Percentiles rank a stretch among this genome's conserved stretches.
These are phyloP conservation scores for Dunckerocampus dactyliophorus DNA, from an alignment of 2,113 vertebrate genomes.

Conservation along the genomic window DNA sequence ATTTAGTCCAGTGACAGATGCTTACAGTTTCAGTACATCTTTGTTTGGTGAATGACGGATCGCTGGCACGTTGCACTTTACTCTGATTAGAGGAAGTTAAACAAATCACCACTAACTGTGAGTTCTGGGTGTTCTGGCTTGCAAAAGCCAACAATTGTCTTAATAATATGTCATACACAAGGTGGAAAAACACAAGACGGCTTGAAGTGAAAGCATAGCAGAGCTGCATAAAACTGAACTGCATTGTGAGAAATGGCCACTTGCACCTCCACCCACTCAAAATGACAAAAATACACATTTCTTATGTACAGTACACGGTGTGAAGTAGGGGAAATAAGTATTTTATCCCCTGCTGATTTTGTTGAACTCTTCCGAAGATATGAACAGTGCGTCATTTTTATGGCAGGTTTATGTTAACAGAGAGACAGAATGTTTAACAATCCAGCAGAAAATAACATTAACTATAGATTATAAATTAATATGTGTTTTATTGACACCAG, in stretches of 20 bases:
- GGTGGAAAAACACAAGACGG: slow-evolving; percentile 24
- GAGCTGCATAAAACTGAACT: background rate
- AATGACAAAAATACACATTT: background rate
- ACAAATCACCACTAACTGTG: slow-evolving; percentile 46
- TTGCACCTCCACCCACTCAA: background rate
- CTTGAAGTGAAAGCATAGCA: slow-evolving; percentile 15
- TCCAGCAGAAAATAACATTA: no score
- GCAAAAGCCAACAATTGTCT: slow-evolving; percentile 15
- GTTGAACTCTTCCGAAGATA: no score
- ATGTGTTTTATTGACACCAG: no score
- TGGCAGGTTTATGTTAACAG: no score
- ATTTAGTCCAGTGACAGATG: slow-evolving; percentile 38
- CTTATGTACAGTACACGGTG: no score
- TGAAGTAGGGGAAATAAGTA: no score
- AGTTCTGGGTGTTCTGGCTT: slow-evolving; percentile 45
- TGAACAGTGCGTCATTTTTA: no score
- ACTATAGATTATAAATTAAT: no score
- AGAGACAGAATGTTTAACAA: no score
- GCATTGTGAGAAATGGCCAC: background rate
- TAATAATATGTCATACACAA: slow-evolving; percentile 36
- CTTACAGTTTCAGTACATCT: slow-evolving; percentile 26
- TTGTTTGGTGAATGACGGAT: slow-evolving; percentile 40
- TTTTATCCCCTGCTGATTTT: no score
- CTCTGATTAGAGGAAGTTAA: slow-evolving; percentile 52
- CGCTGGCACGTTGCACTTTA: slow-evolving; percentile 31